phyloP scores from a whole-genome alignment of 2,797 vertebrate genomes.

The Cossypha heuglini region DNA sequence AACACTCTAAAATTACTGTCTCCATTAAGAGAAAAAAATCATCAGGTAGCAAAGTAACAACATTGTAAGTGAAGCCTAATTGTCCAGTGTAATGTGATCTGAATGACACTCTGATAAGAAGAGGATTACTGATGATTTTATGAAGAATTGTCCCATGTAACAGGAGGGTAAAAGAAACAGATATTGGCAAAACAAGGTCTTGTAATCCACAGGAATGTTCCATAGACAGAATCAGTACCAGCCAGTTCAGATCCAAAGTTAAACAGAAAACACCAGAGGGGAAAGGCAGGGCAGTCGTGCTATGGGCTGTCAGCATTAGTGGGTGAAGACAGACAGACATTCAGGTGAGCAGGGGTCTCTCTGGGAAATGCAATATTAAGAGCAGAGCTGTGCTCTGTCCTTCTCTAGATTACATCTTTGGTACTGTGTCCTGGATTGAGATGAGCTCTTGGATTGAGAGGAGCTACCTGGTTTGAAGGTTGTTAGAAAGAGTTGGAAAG shows the following conservation, averaged over 20 bases:
- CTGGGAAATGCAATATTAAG: background rate
- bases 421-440: background rate
- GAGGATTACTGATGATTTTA: background rate
- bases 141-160: background rate
- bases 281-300: background rate
- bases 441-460: background rate
- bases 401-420: background rate
- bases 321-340: background rate
- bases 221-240: background rate
- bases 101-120: background rate
- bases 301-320: background rate
- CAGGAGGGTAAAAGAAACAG: background rate
- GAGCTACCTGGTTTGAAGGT: background rate
- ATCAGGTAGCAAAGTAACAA: background rate
- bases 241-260: background rate
- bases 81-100: background rate
- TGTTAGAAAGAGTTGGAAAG: background rate
- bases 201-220: background rate
- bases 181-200: background rate
- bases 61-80: background rate
- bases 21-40: background rate
- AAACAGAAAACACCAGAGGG: background rate
- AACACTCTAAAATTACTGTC: background rate
- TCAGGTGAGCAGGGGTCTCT: background rate
- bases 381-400: background rate